Percentiles rank a stretch among this genome's conserved stretches.
Evolutionary conservation across 2,888 invertebrate species (phyloP).

Genomic region (Mimas tiliae): DNA sequence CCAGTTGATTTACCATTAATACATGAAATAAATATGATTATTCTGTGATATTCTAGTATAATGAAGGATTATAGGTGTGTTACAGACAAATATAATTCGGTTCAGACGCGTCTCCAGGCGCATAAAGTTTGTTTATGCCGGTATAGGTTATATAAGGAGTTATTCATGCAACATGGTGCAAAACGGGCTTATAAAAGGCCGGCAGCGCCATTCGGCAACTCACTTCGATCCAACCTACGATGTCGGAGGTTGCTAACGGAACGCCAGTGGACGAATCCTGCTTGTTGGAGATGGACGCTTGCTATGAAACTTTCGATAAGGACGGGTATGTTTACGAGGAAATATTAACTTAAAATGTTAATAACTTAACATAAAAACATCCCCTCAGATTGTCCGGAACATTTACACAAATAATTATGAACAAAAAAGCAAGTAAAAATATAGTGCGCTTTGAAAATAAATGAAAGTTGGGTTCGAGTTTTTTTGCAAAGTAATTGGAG

Average conservation of each 20-base stretch:
- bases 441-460: background rate
- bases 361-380: too few relatives aligned
- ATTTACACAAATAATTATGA: too few relatives aligned
- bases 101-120: background rate
- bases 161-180: constrained; percentile 66
- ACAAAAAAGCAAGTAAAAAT: too few relatives aligned
- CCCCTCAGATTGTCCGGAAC: too few relatives aligned
- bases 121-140: constrained; percentile 42
- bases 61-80: background rate
- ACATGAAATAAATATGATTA: background rate
- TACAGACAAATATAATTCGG: background rate
- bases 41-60: background rate
- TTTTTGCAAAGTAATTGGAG: background rate
- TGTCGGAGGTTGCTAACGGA: constrained; percentile 75
- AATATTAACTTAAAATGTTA: constrained; percentile 31
- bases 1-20: constrained; percentile 4
- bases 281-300: constrained; percentile 93
- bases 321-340: constrained; percentile 87
- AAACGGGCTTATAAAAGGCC: constrained; percentile 69
- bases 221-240: constrained; percentile 77
- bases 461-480: background rate
- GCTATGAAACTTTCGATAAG: constrained; percentile 95
- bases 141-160: constrained; percentile 53
- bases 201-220: constrained; percentile 59
- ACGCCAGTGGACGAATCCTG: constrained; percentile 79